A percentile compares a stretch with the other conserved stretches of the same genome.
Conservation (phyloP, 2,797 vertebrate genomes). For the Malurus leucopterus region DNA sequence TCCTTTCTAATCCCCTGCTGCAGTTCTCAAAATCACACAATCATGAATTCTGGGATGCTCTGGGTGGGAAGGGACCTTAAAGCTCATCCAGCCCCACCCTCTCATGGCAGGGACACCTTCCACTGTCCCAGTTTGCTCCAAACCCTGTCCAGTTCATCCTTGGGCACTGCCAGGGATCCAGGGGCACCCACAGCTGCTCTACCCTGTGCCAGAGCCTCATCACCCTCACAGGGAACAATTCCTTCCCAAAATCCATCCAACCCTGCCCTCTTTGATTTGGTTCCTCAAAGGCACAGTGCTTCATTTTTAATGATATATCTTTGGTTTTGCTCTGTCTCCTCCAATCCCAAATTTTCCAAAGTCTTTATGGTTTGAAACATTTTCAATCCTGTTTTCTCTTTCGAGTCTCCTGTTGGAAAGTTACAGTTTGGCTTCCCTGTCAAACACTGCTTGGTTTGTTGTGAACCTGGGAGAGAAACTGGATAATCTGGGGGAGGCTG, state of each 20-base stretch:
- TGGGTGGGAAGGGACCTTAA: not conserved
- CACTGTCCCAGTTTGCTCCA: rapidly evolving
- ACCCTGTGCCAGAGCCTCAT: not conserved
- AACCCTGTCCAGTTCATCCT: rapidly evolving
- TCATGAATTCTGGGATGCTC: not conserved
- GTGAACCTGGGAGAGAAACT: not conserved
- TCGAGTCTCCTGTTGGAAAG: not conserved
- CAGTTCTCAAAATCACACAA: not conserved
- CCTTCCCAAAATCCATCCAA: rapidly evolving
- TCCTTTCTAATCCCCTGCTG: not conserved
- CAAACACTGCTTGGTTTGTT: not conserved
- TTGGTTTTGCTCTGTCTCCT: not conserved
- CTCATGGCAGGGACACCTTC: not conserved
- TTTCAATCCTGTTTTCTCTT: not conserved
- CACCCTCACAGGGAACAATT: rapidly evolving
- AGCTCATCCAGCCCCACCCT: rapidly evolving
- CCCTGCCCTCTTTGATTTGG: not conserved
- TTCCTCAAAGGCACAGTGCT: not conserved
- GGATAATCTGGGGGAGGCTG: not conserved
- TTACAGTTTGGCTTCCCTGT: not conserved
- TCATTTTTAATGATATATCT: not conserved
- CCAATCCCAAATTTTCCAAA: not conserved
- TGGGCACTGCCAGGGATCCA: not conserved
- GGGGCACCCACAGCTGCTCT: not conserved
- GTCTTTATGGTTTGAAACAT: not conserved